phyloP scores from a whole-genome alignment of 2,888 invertebrate genomes.

The Meteorus cinctellus region DNA sequence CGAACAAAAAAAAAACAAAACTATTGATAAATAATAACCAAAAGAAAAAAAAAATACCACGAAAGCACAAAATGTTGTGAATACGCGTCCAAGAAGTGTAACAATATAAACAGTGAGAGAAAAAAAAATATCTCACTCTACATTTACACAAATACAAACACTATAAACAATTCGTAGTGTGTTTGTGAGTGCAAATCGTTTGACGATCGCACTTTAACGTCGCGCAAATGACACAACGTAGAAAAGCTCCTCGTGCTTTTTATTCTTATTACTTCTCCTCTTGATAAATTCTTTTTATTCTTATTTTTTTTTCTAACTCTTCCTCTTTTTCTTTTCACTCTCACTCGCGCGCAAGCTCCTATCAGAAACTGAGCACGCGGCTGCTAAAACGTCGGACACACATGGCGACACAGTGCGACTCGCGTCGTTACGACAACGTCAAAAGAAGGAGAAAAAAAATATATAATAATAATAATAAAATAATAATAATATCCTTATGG shows the following conservation, averaged over 20 bases:
- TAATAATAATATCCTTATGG: background rate
- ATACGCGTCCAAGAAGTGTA: background rate
- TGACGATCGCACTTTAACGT: slow-evolving; percentile 8
- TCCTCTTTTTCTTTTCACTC: background rate
- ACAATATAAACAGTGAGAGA: background rate
- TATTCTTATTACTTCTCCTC: background rate
- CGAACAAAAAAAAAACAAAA: too few species aligned
- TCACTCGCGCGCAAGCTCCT: slow-evolving; percentile 28
- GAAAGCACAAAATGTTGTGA: background rate
- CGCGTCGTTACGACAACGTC: slow-evolving; percentile 36
- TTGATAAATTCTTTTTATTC: slow-evolving; percentile 9
- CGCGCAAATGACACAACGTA: slow-evolving; percentile 4
- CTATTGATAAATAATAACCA: background rate
- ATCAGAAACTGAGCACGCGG: slow-evolving; percentile 44
- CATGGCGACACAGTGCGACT: slow-evolving; percentile 38
- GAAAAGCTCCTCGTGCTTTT: background rate
- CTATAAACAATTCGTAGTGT: background rate
- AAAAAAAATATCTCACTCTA: background rate
- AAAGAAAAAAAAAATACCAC: background rate
- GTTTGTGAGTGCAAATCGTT: slow-evolving; percentile 4
- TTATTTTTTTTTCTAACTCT: background rate
- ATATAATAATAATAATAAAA: background rate
- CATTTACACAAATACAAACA: background rate
- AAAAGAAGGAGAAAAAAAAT: slow-evolving; percentile 28
- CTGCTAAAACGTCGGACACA: slow-evolving; percentile 43